phyloP scores from a whole-genome alignment of 2,888 invertebrate species.

The Himalopsyche anomala region DNA sequence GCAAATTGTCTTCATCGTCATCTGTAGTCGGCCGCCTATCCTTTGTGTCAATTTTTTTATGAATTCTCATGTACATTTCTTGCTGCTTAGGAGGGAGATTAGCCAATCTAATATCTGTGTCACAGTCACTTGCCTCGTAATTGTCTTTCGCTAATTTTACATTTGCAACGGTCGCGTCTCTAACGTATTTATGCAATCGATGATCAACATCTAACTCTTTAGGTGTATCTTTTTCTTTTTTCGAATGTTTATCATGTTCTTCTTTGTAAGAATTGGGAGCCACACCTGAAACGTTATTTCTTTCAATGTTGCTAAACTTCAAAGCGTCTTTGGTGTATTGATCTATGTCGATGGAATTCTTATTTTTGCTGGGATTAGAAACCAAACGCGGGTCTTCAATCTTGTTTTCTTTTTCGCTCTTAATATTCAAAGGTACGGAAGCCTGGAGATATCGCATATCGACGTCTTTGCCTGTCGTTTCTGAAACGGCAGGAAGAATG shows the following conservation, averaged over 20 bases:
- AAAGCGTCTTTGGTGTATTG: conserved; percentile 77
- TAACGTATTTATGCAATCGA: conserved; percentile 74
- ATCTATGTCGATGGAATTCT: conserved; percentile 76
- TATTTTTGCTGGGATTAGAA: conserved; percentile 69
- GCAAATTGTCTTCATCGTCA: conserved; percentile 77
- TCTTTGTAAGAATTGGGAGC: conserved; percentile 71
- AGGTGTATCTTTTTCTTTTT: conserved; percentile 41
- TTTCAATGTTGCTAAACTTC: conserved; percentile 75
- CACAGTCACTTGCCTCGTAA: conserved; percentile 69
- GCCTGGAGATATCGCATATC: conserved; percentile 75
- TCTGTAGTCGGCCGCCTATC: conserved; percentile 75
- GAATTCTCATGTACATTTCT: conserved; percentile 48
- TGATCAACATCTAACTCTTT: conserved; percentile 74
- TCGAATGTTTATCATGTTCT: conserved; percentile 55
- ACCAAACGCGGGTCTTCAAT: conserved; percentile 20
- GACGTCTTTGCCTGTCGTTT: conserved; percentile 73
- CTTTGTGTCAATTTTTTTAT: conserved; percentile 70
- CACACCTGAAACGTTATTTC: conserved; percentile 74
- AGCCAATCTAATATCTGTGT: conserved; percentile 75
- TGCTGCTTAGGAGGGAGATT: conserved; percentile 73
- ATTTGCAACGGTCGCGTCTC: conserved; percentile 68
- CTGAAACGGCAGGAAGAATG: conserved; percentile 69
- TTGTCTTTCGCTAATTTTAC: conserved; percentile 65
- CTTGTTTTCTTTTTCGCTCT: conserved; percentile 49
- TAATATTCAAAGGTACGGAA: conserved; percentile 52